A percentile compares a stretch with the other conserved stretches of the same genome.
These are phyloP conservation scores for Priocnemis perturbator DNA, from an alignment of 2,888 invertebrate genomes.

Conservation along the genomic window DNA sequence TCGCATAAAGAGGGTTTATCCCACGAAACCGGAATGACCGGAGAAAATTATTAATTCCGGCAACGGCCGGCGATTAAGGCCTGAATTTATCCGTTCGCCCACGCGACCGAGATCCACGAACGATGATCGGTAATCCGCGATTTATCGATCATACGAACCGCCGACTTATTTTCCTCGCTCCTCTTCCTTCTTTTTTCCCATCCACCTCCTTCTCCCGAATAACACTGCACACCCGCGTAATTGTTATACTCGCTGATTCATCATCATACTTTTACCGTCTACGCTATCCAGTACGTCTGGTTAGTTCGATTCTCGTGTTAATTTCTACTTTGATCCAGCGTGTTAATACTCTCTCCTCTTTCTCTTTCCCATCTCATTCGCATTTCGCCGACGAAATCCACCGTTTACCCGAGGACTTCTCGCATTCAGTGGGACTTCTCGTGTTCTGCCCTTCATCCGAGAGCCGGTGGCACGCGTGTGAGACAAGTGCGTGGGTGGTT, in stretches of 20 bases:
- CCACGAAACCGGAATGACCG: conserved; percentile 22
- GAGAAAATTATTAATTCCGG: conserved; percentile 53
- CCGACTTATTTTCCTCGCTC: conserved; percentile 1
- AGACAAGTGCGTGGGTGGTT: conserved; percentile 56
- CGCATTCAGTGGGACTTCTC: background rate
- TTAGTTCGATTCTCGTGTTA: too few relatives aligned
- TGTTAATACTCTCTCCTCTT: too few relatives aligned
- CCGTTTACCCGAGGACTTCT: too few relatives aligned
- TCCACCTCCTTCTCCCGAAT: background rate
- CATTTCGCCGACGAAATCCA: too few relatives aligned
- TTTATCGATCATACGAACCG: conserved; percentile 44
- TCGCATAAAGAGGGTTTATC: conserved; percentile 12
- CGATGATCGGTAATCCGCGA: conserved; percentile 56
- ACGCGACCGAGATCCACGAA: conserved; percentile 39
- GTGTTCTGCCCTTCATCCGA: conserved; percentile 1
- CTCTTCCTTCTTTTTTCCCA: conserved; percentile 15
- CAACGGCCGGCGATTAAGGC: conserved; percentile 49
- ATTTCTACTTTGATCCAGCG: too few relatives aligned
- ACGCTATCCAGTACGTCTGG: too few relatives aligned
- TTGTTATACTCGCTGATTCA: too few relatives aligned
- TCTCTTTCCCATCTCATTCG: background rate
- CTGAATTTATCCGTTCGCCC: conserved; percentile 52
- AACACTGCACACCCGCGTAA: background rate
- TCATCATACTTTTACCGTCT: too few relatives aligned
- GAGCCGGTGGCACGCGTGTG: conserved; percentile 53